These are phyloP conservation scores for Anagyrus pseudococci DNA, from an alignment of 2,888 invertebrate species.

Conservation along the genomic window DNA sequence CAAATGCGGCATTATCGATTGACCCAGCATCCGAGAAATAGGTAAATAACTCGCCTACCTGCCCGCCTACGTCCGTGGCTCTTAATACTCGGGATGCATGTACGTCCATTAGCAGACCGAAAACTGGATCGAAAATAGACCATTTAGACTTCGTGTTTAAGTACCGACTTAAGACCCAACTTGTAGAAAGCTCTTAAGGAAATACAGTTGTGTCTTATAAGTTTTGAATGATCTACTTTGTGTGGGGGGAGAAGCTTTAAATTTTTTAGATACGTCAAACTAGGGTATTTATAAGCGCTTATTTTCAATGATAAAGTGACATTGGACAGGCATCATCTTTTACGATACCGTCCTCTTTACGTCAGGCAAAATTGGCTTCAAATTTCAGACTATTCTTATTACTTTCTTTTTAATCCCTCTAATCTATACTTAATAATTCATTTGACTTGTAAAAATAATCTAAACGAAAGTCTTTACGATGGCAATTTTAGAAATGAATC, in stretches of 20 bases:
- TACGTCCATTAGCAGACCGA: slow-evolving; percentile 12
- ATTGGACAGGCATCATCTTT: no score
- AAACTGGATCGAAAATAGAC: slow-evolving; percentile 14
- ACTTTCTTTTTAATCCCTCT: no score
- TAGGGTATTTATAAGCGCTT: not conserved
- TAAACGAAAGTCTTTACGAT: no score
- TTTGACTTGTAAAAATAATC: no score
- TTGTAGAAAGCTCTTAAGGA: slow-evolving; percentile 11
- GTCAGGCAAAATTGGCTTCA: no score
- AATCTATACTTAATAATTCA: no score
- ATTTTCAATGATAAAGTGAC: no score
- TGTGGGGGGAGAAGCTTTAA: not conserved
- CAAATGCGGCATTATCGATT: slow-evolving; percentile 20
- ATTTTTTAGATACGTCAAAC: not conserved
- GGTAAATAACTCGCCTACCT: slow-evolving; percentile 23
- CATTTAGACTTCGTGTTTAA: slow-evolving; percentile 11
- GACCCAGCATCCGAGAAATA: slow-evolving; percentile 23
- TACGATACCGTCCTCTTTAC: no score
- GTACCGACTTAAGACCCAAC: slow-evolving; percentile 3
- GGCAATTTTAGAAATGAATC: no score
- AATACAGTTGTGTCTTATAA: not conserved
- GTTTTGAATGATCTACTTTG: not conserved
- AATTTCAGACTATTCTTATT: no score
- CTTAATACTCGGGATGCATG: not conserved
- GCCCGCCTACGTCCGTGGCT: not conserved